Percentiles rank a stretch among this genome's conserved stretches.
Conservation (phyloP, 2,888 invertebrate genomes). For the Anagyrus pseudococci region DNA sequence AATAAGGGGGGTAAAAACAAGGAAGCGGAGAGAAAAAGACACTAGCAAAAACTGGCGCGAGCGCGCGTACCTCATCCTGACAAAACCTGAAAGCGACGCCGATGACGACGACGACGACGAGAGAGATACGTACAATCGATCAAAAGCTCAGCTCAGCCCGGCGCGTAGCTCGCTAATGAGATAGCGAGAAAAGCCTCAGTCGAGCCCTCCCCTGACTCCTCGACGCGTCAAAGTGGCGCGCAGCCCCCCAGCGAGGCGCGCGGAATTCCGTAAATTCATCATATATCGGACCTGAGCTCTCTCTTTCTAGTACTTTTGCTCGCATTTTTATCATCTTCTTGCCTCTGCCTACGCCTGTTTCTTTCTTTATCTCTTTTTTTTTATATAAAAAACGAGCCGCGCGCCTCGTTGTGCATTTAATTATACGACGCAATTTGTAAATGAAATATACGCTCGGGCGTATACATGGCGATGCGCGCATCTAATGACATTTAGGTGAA, state of each 20-base stretch:
- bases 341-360: neutral
- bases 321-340: conserved; percentile 10
- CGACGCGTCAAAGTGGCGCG: conserved; percentile 12
- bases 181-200: conserved; percentile 26
- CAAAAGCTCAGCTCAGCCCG: conserved; percentile 13
- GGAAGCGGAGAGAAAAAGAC: neutral
- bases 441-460: neutral
- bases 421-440: conserved; percentile 13
- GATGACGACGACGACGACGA: neutral
- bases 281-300: neutral
- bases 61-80: too few species aligned
- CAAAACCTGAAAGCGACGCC: too few species aligned
- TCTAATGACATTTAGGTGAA: conserved; percentile 14
- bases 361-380: neutral
- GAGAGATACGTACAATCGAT: conserved; percentile 5
- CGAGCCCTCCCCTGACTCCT: conserved; percentile 1
- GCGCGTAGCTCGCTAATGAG: conserved; percentile 27
- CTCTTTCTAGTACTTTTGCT: too few species aligned
- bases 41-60: neutral
- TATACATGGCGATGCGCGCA: neutral
- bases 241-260: neutral
- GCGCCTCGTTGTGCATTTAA: conserved; percentile 6
- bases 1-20: neutral
- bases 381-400: conserved; percentile 22
- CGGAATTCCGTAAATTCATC: conserved; percentile 19